Evolutionary conservation across 2,113 vertebrate genomes (phyloP).

Genomic region (Oenanthe oenanthe): DNA sequence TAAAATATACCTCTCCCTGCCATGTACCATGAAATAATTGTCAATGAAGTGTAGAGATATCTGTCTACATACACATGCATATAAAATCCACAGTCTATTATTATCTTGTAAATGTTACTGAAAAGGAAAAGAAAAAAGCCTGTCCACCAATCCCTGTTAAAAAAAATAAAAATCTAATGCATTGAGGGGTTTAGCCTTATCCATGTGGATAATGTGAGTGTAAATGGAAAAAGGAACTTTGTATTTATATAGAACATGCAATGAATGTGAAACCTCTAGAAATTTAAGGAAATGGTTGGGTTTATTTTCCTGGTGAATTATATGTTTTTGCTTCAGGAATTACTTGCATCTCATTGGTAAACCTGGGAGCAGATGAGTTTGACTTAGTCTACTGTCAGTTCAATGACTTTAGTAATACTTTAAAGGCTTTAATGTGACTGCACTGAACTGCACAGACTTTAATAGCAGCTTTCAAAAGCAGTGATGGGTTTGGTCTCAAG

Average conservation of each 20-base stretch:
- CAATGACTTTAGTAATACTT: constrained; percentile 46
- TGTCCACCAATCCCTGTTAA: not conserved
- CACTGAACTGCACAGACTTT: constrained; percentile 13
- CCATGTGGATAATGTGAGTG: not conserved
- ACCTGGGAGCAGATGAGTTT: constrained; percentile 15
- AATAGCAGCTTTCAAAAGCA: constrained; percentile 34
- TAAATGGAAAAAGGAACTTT: not conserved
- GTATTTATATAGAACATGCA: not conserved
- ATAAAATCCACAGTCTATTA: not conserved
- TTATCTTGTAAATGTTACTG: not conserved
- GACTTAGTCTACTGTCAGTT: constrained; percentile 57
- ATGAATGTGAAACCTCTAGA: not conserved
- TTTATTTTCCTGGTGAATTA: not conserved
- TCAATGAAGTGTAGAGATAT: not conserved
- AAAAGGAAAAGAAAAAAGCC: not conserved
- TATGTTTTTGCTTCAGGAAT: constrained; percentile 31
- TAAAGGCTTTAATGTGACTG: constrained; percentile 37
- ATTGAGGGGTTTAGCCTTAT: not conserved
- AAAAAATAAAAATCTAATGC: not conserved
- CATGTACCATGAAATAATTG: not conserved
- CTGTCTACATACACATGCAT: not conserved
- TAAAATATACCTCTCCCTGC: not conserved
- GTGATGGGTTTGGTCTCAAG: constrained; percentile 12
- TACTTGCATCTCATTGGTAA: not conserved
- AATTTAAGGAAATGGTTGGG: not conserved